phyloP scores from a whole-genome alignment of 2,113 vertebrate genomes.

The Nipponia nippon region DNA sequence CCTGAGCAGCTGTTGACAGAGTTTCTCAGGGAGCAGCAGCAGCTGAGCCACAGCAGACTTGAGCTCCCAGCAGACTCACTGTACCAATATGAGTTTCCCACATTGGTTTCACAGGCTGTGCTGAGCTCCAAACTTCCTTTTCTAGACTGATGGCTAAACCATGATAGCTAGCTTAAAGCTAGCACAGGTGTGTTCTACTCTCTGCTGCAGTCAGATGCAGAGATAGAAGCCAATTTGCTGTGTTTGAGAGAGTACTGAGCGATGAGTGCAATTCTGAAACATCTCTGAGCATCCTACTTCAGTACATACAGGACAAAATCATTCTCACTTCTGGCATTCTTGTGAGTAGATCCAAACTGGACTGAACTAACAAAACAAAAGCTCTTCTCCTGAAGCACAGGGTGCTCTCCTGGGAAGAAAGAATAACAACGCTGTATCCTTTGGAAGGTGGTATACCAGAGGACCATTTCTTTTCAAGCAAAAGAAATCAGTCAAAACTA shows the following conservation, averaged over 20 bases:
- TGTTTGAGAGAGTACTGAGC: not conserved
- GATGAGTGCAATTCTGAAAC: not conserved
- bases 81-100: not conserved
- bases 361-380: not conserved
- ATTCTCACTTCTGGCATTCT: not conserved
- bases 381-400: not conserved
- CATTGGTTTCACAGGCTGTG: not conserved
- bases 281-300: not conserved
- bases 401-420: not conserved
- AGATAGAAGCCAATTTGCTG: not conserved
- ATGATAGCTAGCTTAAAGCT: not conserved
- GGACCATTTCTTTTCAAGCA: not conserved
- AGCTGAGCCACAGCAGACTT: not conserved
- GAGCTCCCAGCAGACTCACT: not conserved
- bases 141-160: not conserved
- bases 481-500: not conserved
- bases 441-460: not conserved
- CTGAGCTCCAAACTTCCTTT: not conserved
- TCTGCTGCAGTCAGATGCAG: not conserved
- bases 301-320: not conserved
- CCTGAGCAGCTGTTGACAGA: not conserved
- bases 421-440: not conserved
- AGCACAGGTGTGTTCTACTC: not conserved
- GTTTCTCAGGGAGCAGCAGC: not conserved
- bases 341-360: not conserved